Evolutionary conservation across 2,888 invertebrate species (phyloP), one percentile per base, ranked within the genome.

Genomic region (Bugula neritina): DNA sequence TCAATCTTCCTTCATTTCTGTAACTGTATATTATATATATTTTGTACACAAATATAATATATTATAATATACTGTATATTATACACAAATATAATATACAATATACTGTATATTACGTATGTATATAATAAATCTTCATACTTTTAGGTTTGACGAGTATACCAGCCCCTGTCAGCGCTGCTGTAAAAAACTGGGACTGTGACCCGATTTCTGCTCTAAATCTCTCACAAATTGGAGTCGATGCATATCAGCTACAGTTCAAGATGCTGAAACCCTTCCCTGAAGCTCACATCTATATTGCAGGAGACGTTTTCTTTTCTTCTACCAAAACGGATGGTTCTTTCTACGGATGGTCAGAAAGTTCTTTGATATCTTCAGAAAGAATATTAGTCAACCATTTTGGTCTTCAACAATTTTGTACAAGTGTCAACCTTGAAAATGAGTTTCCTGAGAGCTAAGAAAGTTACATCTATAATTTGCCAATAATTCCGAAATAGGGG

Each of bases 221-320:
- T n/a, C 27, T 31, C 34, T 13, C 63, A 3, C 27, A 31, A 63
- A 13, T 10, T 34, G 63, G 63, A 25, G 27, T 63, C 29, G 31
- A 63, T 31, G 31, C 25, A 10, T 25, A 63, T 31, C 63, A 63
- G n/a, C 63, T 63, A 10, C 63, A 63, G 13, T 63, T 21, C 10
- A 10, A 63, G 25, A 31, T 21, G 13, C 63, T 63, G 13, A 63
- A 63, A 31, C 63, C 63, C 17, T 63, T 63, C 27, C 25, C 21
- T 13, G 63, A 63, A 25, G 27, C 63, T 5, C 10, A 25, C 10
- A 63, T 63, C 31, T 63, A 63, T 27, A 63, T 63, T n/a, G 10
- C 63, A 25, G 63, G 63, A 10, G 63, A 63, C 34, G 13, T n/a
- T 2, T 63, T 63, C 27, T n/a, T n/a, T n/a, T n/a, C n/a, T n/a